These are phyloP conservation scores for Oopsacas minuta DNA, from an alignment of 37 sponge, comb jelly and placozoan genomes.

Conservation along the genomic window DNA sequence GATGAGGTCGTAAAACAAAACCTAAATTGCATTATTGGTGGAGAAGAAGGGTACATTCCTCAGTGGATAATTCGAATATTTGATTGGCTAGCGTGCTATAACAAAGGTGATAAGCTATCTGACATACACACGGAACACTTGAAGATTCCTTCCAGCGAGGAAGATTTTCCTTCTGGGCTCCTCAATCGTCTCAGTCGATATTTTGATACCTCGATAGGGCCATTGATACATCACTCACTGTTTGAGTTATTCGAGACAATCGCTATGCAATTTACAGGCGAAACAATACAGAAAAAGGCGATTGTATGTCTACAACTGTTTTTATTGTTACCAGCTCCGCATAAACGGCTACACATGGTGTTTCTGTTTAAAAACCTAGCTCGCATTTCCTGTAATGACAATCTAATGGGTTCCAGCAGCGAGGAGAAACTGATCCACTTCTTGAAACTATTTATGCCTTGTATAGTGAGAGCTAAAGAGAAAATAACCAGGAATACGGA, in stretches of 20 bases:
- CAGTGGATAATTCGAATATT: slow-evolving; percentile 15
- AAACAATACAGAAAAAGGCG: not conserved
- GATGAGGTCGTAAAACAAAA: slow-evolving; percentile 3
- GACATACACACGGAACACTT: not conserved
- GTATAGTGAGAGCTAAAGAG: not conserved
- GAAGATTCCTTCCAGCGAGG: not conserved
- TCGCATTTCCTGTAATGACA: not conserved
- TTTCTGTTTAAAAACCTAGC: not conserved
- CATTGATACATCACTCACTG: not conserved
- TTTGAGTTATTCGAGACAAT: not conserved
- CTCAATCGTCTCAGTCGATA: not conserved
- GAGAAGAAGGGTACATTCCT: slow-evolving; percentile 9
- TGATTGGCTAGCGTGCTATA: not conserved
- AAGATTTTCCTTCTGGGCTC: not conserved
- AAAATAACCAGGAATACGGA: not conserved
- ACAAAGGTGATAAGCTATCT: not conserved
- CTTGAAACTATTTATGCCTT: not conserved
- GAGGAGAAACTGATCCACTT: not conserved
- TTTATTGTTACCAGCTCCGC: not conserved
- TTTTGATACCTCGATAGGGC: not conserved
- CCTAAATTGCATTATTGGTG: not conserved
- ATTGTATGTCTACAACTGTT: not conserved
- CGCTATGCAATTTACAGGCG: not conserved
- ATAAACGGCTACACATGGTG: not conserved
- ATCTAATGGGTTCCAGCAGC: not conserved